These are phyloP conservation scores for Nyleta sp. DNA, from an alignment of 2,888 invertebrate genomes.

Conservation along the genomic window DNA sequence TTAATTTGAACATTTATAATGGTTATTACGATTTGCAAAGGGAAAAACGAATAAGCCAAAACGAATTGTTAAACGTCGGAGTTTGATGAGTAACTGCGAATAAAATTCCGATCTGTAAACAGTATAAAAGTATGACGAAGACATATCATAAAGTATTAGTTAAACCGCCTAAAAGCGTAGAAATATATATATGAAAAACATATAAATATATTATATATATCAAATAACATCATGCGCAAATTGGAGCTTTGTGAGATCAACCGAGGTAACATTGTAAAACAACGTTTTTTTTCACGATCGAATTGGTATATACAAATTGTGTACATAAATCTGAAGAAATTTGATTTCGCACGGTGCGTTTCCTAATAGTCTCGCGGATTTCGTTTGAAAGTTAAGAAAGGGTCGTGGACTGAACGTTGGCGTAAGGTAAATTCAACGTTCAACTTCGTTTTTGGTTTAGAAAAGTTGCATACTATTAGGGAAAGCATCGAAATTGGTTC, in stretches of 20 bases:
- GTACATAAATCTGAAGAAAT: conserved; percentile 40
- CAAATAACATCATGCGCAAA: conserved; percentile 75
- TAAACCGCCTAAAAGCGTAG: conserved; percentile 81
- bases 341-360: conserved; percentile 47
- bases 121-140: conserved; percentile 79
- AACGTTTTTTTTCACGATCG: conserved; percentile 21
- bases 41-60: conserved; percentile 74
- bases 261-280: conserved; percentile 36
- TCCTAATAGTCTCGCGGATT: conserved; percentile 48
- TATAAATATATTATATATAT: conserved; percentile 72
- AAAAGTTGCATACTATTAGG: conserved; percentile 7
- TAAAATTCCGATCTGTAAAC: conserved; percentile 73
- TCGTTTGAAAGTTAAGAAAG: too few relatives aligned
- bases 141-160: conserved; percentile 81
- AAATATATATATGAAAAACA: conserved; percentile 75
- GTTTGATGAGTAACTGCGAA: conserved; percentile 70
- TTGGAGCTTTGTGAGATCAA: conserved; percentile 67
- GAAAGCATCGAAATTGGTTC: conserved; percentile 43
- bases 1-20: conserved; percentile 78
- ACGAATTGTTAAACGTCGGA: conserved; percentile 78
- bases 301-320: conserved; percentile 37
- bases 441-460: too few relatives aligned
- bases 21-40: conserved; percentile 67
- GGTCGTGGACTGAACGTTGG: too few relatives aligned
- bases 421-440: too few relatives aligned